A percentile compares a stretch with the other conserved stretches of the same genome.
Evolutionary conservation across 2,113 vertebrate species (phyloP).

Genomic region (Larimichthys crocea): DNA sequence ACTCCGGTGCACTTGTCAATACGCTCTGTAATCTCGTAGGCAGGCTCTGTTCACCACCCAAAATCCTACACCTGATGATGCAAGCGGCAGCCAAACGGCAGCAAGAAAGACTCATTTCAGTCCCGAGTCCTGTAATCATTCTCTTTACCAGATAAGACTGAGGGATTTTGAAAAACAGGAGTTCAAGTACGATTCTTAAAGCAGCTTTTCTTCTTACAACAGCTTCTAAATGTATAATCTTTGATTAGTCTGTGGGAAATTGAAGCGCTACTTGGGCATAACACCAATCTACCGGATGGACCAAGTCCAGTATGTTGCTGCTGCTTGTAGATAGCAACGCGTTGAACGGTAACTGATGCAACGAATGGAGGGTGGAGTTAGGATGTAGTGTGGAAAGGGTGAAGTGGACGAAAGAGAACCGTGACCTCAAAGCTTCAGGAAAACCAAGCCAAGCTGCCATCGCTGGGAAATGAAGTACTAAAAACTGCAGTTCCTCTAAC

Average conservation of each 20-base stretch:
- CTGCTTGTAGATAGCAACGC: neutral
- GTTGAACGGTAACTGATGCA: neutral
- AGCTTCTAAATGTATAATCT: neutral
- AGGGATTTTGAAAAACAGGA: conserved; percentile 8
- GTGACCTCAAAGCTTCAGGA: too few species aligned
- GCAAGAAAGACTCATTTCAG: conserved; percentile 54
- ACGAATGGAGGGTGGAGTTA: neutral
- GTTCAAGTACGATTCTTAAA: neutral
- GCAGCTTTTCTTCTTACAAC: neutral
- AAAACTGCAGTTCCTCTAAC: too few species aligned
- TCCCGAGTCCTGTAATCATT: conserved; percentile 34
- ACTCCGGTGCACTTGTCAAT: conserved; percentile 37
- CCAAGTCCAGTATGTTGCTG: neutral
- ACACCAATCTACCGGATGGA: neutral
- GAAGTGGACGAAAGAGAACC: too few species aligned
- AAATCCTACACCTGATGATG: conserved; percentile 65
- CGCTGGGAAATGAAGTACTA: too few species aligned
- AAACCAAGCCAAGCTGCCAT: too few species aligned
- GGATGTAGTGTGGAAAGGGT: too few species aligned
- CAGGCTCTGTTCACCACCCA: conserved; percentile 31
- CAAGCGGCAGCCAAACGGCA: conserved; percentile 53
- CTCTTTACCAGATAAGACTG: conserved; percentile 25
- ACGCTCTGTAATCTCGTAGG: conserved; percentile 6
- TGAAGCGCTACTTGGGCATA: neutral
- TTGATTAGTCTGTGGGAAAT: neutral